Evolutionary conservation across 2,888 invertebrate genomes (phyloP).

Genomic region (Sinopyrophorus schimmeli): DNA sequence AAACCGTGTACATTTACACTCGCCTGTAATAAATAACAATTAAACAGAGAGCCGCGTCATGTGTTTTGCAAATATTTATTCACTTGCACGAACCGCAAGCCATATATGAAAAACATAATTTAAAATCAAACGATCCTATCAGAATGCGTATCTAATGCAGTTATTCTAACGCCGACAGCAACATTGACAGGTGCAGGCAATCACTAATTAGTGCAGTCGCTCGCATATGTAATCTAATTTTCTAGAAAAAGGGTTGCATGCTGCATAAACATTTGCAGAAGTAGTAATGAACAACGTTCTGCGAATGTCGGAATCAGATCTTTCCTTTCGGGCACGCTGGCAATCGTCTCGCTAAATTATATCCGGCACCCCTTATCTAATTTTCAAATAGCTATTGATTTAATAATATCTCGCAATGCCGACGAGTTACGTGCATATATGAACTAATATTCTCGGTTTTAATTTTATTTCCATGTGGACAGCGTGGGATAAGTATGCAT

Average conservation of each 20-base stretch:
- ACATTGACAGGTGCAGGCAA: slow-evolving; percentile 33
- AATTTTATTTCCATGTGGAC: no score
- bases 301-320: slow-evolving; percentile 33
- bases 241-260: slow-evolving; percentile 39
- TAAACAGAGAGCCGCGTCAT: slow-evolving; percentile 23
- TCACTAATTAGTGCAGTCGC: slow-evolving; percentile 30
- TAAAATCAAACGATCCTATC: slow-evolving; percentile 24
- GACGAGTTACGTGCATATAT: no score
- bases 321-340: slow-evolving; percentile 2
- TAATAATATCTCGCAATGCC: no score
- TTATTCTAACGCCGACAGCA: slow-evolving; percentile 19
- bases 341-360: slow-evolving; percentile 2
- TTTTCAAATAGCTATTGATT: background rate
- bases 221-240: slow-evolving; percentile 35
- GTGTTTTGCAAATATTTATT: slow-evolving; percentile 29
- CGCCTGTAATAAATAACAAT: slow-evolving; percentile 28
- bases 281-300: slow-evolving; percentile 35
- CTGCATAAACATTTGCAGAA: slow-evolving; percentile 30
- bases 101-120: slow-evolving; percentile 22
- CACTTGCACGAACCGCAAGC: slow-evolving; percentile 21
- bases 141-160: slow-evolving; percentile 14
- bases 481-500: no score
- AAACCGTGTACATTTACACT: slow-evolving; percentile 21
- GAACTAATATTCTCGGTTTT: no score
- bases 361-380: slow-evolving; percentile 6